Base-by-base conservation (phyloP, 2,113 vertebrate species). In the Puffinus mauretanicus region DNA sequence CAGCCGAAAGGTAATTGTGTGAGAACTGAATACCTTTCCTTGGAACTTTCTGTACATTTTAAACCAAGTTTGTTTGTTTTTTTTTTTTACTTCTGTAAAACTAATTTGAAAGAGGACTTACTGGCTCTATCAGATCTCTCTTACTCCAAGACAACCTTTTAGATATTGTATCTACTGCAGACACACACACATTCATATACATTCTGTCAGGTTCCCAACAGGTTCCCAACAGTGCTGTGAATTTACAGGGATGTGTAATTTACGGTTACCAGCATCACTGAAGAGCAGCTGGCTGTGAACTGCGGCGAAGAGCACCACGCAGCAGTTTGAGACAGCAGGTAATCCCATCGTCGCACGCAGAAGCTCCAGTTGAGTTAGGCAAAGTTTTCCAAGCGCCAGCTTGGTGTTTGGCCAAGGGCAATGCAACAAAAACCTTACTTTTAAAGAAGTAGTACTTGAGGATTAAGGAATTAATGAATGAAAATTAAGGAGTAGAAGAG, bases 1-100 rank as follows among this genome's bases (percentile, higher is more conserved):
- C 92, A 95, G 66, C 58, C 75, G 87, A 94, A 88, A 86, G 22
- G 67, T 81, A 90, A 64, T 86, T 78, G 67, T 80, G 49, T 38
- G 82, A 88, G 32, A 51, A 75, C 38, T 36, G 42, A 80, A 83
- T 54, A 62, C 21, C 27, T 58, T 76, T 51, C 44, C 49, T 73
- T 54, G 38, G 62, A 87, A 87, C 57, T 90, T 95, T 93, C 44
- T 70, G 58, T 83, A 22, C 46, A 29, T 66, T 92, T 78, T 58
- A 60, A 83, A 62, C 3, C 16, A 52, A 49, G 6, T 20, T 73
- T 78, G 65, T 86, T 65, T 3, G 65, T 20, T 73, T 81, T 69
- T 88, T 69, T 3, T 69, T 88, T 90, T 49, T 75, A 9, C 40
- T 72, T 62, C 25, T 18, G 17, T 65, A 69, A 82, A 89, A 72